These are phyloP conservation scores for Cantharis lateralis DNA, from an alignment of 2,888 invertebrate genomes.

Conservation along the genomic window DNA sequence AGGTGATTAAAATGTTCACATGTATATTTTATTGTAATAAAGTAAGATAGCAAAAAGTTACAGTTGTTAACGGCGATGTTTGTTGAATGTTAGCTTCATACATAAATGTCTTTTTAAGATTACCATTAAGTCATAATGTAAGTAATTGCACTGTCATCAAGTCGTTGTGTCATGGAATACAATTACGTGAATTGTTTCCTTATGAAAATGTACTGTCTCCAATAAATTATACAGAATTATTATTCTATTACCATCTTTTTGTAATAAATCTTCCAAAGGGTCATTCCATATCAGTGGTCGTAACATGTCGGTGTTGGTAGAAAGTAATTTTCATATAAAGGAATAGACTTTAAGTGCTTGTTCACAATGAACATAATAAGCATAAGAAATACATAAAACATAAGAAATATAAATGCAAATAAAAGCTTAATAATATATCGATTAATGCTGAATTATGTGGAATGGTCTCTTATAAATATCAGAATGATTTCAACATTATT, in stretches of 20 bases:
- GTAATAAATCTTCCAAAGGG: neutral
- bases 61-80: conserved; percentile 24
- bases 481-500: no score
- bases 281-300: no score
- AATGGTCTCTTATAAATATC: no score
- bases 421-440: no score
- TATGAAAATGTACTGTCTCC: conserved; percentile 3
- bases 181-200: conserved; percentile 10
- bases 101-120: conserved; percentile 37
- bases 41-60: conserved; percentile 12
- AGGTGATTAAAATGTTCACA: conserved; percentile 12
- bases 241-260: neutral
- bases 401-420: no score
- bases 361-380: no score
- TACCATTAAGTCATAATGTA: conserved; percentile 38
- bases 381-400: no score
- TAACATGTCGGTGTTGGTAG: no score
- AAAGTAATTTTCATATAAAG: no score
- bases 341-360: no score
- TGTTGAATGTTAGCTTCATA: conserved; percentile 35
- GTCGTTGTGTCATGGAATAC: conserved; percentile 25
- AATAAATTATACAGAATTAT: neutral
- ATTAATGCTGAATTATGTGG: no score
- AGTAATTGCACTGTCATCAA: conserved; percentile 39
- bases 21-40: conserved; percentile 27